A percentile compares a stretch with the other conserved stretches of the same genome.
These are phyloP conservation scores for Dorcus parallelipipedus DNA, from an alignment of 2,888 invertebrate genomes.

Conservation along the genomic window DNA sequence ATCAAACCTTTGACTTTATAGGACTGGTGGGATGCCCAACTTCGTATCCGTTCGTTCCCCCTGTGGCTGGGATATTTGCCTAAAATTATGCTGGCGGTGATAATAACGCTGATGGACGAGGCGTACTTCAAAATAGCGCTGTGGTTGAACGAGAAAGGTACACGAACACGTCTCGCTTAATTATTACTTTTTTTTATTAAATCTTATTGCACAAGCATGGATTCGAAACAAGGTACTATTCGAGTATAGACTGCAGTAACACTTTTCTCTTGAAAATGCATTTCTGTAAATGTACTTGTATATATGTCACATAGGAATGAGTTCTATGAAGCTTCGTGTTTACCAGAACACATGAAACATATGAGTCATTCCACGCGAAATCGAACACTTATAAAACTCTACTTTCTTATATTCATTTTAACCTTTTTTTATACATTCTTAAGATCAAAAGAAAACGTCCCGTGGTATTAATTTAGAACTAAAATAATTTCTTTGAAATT, in stretches of 20 bases:
- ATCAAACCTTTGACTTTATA: no score
- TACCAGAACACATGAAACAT: no score
- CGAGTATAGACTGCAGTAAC: background rate
- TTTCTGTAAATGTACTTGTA: background rate
- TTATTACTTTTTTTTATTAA: background rate
- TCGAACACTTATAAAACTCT: no score
- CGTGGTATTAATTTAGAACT: no score
- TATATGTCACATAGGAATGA: background rate
- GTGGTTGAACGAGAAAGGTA: conserved; percentile 95
- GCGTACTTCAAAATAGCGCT: conserved; percentile 89
- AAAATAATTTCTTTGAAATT: no score
- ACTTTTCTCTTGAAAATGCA: background rate
- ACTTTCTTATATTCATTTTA: no score
- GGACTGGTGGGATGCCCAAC: conserved; percentile 85
- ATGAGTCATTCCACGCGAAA: no score
- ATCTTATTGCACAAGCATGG: background rate
- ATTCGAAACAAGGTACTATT: background rate
- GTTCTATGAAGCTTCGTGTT: no score
- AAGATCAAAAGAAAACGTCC: no score
- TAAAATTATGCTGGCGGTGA: conserved; percentile 84
- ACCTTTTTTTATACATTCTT: no score
- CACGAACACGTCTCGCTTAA: no score
- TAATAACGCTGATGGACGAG: conserved; percentile 89
- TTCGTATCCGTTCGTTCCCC: conserved; percentile 64
- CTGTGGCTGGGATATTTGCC: conserved; percentile 84